Conservation (phyloP, 2,888 invertebrate species). For the Capitulum mitella region DNA sequence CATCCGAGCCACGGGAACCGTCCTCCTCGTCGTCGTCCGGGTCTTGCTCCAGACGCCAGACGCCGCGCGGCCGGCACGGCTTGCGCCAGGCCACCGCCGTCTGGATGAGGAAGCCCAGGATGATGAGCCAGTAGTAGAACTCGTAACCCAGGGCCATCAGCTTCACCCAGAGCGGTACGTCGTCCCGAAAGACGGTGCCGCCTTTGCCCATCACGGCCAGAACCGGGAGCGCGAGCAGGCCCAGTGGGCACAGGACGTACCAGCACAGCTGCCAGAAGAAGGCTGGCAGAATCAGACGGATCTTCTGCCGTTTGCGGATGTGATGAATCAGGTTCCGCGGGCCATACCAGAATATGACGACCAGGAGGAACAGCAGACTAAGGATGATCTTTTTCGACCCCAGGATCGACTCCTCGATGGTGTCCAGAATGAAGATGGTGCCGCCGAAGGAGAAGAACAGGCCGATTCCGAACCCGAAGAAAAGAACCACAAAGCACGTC, state of each 20-base stretch:
- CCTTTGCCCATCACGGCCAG: not conserved
- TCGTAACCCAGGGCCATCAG: not conserved
- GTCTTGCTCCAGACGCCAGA: not conserved
- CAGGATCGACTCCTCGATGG: not conserved
- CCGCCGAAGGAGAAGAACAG: not conserved
- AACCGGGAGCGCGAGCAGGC: not conserved
- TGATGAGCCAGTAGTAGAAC: conserved; percentile 20
- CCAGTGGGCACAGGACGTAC: not conserved
- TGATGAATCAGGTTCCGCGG: conserved; percentile 5
- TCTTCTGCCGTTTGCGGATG: not conserved
- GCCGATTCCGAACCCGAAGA: not conserved
- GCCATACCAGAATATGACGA: not conserved
- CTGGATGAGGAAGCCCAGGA: not conserved
- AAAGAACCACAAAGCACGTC: not conserved
- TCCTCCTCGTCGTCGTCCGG: not conserved
- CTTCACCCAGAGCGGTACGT: conserved; percentile 1
- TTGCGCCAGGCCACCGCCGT: not conserved
- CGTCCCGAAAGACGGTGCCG: not conserved
- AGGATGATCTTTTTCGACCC: not conserved
- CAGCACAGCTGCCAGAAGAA: conserved; percentile 16
- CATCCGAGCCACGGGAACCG: not conserved
- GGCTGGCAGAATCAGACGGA: not conserved
- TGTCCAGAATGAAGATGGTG: not conserved
- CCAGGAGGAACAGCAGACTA: not conserved
- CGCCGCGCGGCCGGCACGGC: not conserved